Percentiles rank a stretch among this genome's conserved stretches.
phyloP scores from a whole-genome alignment of 2,113 vertebrate genomes.

The Mionectes macconnelli region DNA sequence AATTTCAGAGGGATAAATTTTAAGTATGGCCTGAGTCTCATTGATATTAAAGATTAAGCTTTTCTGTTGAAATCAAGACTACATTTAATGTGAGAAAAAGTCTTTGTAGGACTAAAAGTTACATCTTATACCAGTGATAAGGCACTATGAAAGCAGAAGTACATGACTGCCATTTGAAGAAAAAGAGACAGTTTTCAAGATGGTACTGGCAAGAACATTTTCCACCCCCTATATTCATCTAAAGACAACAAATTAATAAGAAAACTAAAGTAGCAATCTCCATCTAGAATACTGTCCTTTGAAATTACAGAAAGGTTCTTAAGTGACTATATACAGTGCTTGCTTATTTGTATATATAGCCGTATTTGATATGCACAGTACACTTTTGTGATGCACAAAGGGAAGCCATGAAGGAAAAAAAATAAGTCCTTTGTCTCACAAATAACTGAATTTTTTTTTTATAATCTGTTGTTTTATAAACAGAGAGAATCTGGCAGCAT shows the following conservation, averaged over 20 bases:
- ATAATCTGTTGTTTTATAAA: not conserved
- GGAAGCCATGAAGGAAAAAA: not conserved
- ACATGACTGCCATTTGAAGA: not conserved
- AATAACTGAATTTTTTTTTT: not conserved
- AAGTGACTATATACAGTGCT: not conserved
- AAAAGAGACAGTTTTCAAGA: not conserved
- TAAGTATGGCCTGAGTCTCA: not conserved
- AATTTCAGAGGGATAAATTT: not conserved
- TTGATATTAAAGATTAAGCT: not conserved
- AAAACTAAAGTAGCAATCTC: not conserved
- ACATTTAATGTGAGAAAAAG: not conserved
- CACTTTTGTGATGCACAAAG: not conserved
- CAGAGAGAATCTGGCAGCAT: not conserved
- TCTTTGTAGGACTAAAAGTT: not conserved
- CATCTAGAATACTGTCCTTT: not conserved
- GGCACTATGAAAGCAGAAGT: not conserved
- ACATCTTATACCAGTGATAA: fast-evolving
- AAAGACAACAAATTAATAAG: not conserved
- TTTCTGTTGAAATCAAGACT: not conserved
- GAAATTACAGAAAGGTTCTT: not conserved
- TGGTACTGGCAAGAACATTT: not conserved
- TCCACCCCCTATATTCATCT: not conserved
- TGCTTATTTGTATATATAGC: not conserved
- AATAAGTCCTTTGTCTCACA: not conserved
- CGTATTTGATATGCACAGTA: not conserved